Base-by-base conservation (phyloP, 2,113 vertebrate genomes). In the Cryptomyrus ogoouensis region DNA sequence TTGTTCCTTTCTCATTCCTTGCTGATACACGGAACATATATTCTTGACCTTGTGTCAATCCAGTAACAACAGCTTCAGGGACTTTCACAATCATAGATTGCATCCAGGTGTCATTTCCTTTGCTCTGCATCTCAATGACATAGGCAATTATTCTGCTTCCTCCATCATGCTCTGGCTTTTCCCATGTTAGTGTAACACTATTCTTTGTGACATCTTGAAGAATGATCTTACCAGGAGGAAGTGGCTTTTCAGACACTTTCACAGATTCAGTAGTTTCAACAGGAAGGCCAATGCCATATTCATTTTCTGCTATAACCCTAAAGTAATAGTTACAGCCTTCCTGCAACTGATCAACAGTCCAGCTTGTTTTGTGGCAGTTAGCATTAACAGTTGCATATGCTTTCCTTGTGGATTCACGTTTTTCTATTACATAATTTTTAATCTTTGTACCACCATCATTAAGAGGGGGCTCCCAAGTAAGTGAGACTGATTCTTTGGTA, bases 291-390 rank as follows among this genome's bases (percentile, higher is more conserved):
- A 99, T 97, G 90, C 98, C 98, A 92, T 99, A 99, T 92, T 99
- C 98, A 93, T 99, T 99, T 96, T 99, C 98, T 92, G 98, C 98
- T 6, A 99, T 95, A 91, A 99, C 97, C 95, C 98, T 96, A 93
- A 99, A 99, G 93, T 99, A 99, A 93, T 99, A 99, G 92, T 97
- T 99, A 91, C 98, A 99, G 80, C 98, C 98, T 96, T 99, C 98
- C 84, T 98, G 97, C 39, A 99, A 96, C 24, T 96, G 96, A 87
- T 97, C 96, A 46, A 99, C 93, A 93, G 97, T 99, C 94, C 97
- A 99, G 90, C 95, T 96, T 88, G 97, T 99, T 92, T 97, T 97
- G 92, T 98, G 97, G 91, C 98, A 99, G 90, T 95, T 97, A 3
- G 98, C 97, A 92, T 95, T 97, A 92, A 98, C 98, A 89, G 98